Percentiles rank a stretch among this genome's conserved stretches.
Evolutionary conservation across 2,113 vertebrate genomes (phyloP).

Genomic region (Narcine bancroftii): DNA sequence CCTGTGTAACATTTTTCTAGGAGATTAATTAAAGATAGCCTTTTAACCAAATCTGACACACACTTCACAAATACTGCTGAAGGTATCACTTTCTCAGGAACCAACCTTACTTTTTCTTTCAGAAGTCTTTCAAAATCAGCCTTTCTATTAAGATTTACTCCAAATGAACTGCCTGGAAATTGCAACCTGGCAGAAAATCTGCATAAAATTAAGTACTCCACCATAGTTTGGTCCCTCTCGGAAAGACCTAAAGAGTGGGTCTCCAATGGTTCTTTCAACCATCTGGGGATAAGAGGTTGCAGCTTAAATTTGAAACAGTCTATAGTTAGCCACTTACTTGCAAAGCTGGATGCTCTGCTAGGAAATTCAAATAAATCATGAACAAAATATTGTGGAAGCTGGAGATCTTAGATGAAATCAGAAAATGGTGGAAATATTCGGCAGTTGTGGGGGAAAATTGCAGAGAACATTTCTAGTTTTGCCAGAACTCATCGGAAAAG

Average conservation of each 20-base stretch:
- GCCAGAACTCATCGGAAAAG: no score
- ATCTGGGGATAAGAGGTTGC: neutral
- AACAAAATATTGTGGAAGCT: neutral
- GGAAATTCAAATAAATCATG: neutral
- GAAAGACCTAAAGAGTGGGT: neutral
- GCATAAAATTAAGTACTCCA: neutral
- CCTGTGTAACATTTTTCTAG: slow-evolving; percentile 1
- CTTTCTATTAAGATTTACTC: neutral
- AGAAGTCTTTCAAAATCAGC: slow-evolving; percentile 6
- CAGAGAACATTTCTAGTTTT: no score
- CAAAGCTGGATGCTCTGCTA: neutral
- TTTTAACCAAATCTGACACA: slow-evolving; percentile 16
- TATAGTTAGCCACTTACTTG: neutral
- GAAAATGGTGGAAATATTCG: no score
- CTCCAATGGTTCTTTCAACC: neutral
- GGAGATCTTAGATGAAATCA: neutral
- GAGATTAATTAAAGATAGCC: slow-evolving; percentile 22
- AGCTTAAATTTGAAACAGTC: neutral
- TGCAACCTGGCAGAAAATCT: neutral
- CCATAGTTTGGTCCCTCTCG: neutral
- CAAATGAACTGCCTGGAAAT: neutral
- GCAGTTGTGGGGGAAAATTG: no score
- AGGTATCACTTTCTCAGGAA: slow-evolving; percentile 15
- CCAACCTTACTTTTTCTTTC: neutral
- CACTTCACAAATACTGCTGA: neutral